Evolutionary conservation across 2,113 vertebrate species (phyloP).

Genomic region (Heterocephalus glaber): DNA sequence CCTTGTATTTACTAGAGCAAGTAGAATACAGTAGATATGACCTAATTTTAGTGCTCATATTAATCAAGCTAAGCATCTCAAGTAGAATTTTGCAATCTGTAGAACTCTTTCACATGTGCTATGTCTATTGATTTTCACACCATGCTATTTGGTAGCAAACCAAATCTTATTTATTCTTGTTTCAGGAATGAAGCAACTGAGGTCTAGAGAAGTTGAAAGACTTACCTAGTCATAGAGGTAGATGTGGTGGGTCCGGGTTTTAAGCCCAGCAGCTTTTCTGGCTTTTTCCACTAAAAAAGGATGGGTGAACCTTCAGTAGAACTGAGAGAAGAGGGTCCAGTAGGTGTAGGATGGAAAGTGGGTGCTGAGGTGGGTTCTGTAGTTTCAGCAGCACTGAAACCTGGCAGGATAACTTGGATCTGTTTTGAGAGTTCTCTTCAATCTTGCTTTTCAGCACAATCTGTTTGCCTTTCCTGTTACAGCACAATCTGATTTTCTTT

Average conservation of each 20-base stretch:
- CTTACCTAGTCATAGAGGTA: not conserved
- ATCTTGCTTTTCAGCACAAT: not conserved
- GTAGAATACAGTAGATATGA: not conserved
- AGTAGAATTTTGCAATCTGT: not conserved
- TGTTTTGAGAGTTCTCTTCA: not conserved
- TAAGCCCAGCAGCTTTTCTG: not conserved
- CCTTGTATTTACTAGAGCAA: not conserved
- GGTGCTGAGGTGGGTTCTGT: not conserved
- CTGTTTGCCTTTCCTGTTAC: not conserved
- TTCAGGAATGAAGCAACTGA: not conserved
- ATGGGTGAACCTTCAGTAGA: not conserved
- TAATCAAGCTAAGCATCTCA: not conserved
- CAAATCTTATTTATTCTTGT: not conserved
- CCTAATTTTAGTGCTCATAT: not conserved
- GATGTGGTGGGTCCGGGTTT: not conserved
- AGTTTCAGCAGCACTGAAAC: not conserved
- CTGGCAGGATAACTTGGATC: not conserved
- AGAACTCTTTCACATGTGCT: not conserved
- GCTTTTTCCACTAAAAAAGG: not conserved
- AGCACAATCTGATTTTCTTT: slow-evolving; percentile 24
- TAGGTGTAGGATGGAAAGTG: not conserved
- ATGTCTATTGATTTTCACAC: not conserved
- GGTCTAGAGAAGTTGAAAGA: not conserved
- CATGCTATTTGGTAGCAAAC: not conserved
- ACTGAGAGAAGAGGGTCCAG: not conserved